Conservation (phyloP, 2,797 vertebrate species). For the Micrastur ruficollis region DNA sequence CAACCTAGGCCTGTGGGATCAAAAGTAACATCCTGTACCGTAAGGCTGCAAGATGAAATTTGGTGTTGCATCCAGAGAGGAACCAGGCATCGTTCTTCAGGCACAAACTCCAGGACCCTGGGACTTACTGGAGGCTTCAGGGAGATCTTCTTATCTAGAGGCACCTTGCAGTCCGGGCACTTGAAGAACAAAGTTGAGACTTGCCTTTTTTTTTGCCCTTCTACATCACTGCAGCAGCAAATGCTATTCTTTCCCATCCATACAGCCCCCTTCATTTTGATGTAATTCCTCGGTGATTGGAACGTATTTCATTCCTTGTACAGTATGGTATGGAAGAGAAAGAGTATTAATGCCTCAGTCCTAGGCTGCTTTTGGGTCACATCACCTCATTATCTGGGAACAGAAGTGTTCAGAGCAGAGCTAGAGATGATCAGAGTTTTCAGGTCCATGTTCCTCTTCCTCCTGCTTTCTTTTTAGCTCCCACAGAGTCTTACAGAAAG, state of each 20-base stretch:
- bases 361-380: neutral
- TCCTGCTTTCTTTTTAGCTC: neutral
- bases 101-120: neutral
- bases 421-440: neutral
- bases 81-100: neutral
- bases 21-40: neutral
- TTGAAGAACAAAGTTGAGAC: neutral
- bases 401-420: neutral
- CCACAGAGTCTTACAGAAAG: neutral
- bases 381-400: neutral
- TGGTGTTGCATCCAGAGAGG: neutral
- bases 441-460: neutral
- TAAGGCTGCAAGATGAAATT: neutral
- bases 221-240: neutral
- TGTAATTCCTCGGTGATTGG: neutral
- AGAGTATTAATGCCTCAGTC: neutral
- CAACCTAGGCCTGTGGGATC: neutral
- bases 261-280: neutral
- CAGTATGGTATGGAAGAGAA: neutral
- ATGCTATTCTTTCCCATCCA: neutral
- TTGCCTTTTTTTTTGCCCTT: rapidly evolving
- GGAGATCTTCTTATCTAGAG: neutral
- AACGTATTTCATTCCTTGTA: neutral
- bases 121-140: neutral
- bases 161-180: neutral